A percentile compares a stretch with the other conserved stretches of the same genome.
phyloP scores from a whole-genome alignment of 2,797 vertebrate genomes.

The Morus bassanus region DNA sequence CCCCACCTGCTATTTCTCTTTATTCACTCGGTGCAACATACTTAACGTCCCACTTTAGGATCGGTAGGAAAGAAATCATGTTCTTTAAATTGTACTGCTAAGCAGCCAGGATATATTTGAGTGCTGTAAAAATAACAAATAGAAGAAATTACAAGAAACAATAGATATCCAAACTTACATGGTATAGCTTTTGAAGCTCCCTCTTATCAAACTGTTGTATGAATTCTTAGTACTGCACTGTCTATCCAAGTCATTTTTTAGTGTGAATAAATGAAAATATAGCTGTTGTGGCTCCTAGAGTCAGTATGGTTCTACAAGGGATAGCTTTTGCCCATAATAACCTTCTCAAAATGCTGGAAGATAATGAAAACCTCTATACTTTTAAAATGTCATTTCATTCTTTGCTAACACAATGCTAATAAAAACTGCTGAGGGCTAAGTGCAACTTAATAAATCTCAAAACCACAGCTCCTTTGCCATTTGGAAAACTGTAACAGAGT shows the following conservation, averaged over 20 bases:
- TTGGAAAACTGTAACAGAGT: background rate
- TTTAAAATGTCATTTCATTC: constrained; percentile 13
- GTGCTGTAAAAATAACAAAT: background rate
- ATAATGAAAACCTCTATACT: background rate
- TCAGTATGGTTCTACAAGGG: background rate
- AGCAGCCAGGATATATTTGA: background rate
- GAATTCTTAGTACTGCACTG: background rate
- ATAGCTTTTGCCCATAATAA: background rate
- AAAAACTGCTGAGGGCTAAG: constrained; percentile 3
- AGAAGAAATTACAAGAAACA: background rate
- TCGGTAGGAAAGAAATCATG: background rate
- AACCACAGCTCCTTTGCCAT: background rate
- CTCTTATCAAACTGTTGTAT: background rate
- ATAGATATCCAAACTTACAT: background rate
- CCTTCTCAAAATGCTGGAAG: background rate
- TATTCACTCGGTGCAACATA: background rate
- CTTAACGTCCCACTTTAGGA: background rate
- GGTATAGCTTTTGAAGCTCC: background rate
- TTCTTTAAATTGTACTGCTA: background rate
- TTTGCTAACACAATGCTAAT: constrained; percentile 4
- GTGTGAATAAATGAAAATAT: background rate
- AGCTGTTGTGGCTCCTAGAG: background rate
- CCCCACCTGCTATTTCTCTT: background rate
- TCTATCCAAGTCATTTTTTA: background rate
- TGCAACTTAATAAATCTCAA: background rate